phyloP scores from a whole-genome alignment of 2,113 vertebrate species.

The Zosterops lateralis region DNA sequence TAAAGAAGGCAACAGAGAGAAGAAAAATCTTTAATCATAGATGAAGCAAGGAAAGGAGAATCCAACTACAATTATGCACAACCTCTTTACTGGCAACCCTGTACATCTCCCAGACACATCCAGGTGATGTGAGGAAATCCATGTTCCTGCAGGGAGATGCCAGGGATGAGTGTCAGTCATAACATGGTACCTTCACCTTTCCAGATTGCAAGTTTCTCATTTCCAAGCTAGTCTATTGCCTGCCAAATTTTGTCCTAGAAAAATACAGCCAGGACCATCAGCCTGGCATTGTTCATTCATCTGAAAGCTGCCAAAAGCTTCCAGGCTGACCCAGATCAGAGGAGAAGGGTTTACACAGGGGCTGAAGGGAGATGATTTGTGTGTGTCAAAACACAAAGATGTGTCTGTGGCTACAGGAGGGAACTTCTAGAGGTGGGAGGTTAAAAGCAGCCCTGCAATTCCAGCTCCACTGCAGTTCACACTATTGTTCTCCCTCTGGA shows the following conservation, averaged over 20 bases:
- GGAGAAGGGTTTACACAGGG: not conserved
- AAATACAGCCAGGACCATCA: not conserved
- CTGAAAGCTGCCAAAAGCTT: not conserved
- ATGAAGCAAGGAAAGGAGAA: not conserved
- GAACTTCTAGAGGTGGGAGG: not conserved
- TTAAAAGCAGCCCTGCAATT: not conserved
- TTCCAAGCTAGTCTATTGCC: not conserved
- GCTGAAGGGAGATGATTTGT: not conserved
- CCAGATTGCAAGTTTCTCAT: not conserved
- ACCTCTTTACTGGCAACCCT: not conserved
- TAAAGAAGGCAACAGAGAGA: not conserved
- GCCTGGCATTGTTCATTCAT: not conserved
- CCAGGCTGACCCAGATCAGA: not conserved
- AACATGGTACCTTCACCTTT: not conserved
- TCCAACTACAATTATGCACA: not conserved
- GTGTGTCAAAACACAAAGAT: accelerated
- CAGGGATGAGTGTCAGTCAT: not conserved
- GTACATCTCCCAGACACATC: not conserved
- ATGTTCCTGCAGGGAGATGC: not conserved
- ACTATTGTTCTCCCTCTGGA: accelerated
- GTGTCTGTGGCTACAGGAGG: not conserved
- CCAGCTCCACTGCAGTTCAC: not conserved
- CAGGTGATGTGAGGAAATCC: not conserved
- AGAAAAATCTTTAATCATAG: not conserved
- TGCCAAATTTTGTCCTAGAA: not conserved